Conservation (phyloP, 1,140 invertebrate species). For the Brachystomella parvula region DNA sequence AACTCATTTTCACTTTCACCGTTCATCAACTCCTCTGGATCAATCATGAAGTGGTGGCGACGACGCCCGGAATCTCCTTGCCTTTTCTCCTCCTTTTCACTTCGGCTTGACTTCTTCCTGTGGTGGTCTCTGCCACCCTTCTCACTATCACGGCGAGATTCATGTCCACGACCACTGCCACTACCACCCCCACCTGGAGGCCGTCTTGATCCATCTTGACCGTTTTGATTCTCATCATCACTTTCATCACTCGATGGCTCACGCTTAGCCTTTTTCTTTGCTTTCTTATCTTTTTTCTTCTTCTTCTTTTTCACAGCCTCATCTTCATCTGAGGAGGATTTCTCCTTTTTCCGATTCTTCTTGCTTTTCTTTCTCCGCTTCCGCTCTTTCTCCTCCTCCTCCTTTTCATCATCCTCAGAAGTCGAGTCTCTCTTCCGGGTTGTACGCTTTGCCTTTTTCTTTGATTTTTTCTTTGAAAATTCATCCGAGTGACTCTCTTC, state of each 20-base stretch:
- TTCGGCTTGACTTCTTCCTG: background rate
- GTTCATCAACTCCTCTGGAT: background rate
- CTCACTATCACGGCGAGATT: background rate
- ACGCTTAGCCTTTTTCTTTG: slow-evolving; percentile 13
- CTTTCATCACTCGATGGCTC: slow-evolving; percentile 13
- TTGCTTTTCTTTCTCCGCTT: slow-evolving; percentile 14
- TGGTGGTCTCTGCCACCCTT: background rate
- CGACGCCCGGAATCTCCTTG: slow-evolving; percentile 2
- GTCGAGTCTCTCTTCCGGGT: background rate
- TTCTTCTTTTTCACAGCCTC: slow-evolving; percentile 21
- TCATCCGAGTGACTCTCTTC: background rate
- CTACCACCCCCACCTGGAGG: slow-evolving; percentile 7
- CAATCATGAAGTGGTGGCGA: background rate
- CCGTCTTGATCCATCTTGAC: background rate
- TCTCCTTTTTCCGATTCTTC: background rate
- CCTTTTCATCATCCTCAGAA: background rate
- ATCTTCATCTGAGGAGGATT: background rate
- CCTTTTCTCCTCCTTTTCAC: background rate
- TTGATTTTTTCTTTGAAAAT: slow-evolving; percentile 1
- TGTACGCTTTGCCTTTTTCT: slow-evolving; percentile 16
- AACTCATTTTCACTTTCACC: no score
- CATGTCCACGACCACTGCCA: slow-evolving; percentile 8
- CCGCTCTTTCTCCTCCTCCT: background rate
- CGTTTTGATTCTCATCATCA: slow-evolving; percentile 8
- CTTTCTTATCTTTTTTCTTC: slow-evolving; percentile 32